Base-by-base conservation (phyloP, 1,140 invertebrate species). In the Panonychus citri region DNA sequence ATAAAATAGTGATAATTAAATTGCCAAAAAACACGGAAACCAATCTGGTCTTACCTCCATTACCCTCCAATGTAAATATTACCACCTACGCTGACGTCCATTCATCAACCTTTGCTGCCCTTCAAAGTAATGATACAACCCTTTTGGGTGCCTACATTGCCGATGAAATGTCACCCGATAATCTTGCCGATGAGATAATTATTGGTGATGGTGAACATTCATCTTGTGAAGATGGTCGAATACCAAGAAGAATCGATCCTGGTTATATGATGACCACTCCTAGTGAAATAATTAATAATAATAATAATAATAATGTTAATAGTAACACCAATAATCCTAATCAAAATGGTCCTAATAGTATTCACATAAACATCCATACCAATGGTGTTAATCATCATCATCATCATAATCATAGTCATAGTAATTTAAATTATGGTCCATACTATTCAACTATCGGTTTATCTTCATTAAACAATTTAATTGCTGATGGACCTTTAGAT, bases 381-480 rank as follows among this genome's bases (percentile, higher is more conserved):
- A 12, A 34, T 34, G 12, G 12, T 34, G 5, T 12, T 34, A 34
- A 12, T 12, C 5, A 34, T 12, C 5, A 34, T 12, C 5, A 34
- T 1, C 5, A 34, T 34, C 12, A 7, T 7, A 34, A 34, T 12
- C 12, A 0, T 34, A 34, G 30, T 34, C 5, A 34, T 34, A 34
- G 30, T 34, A 34, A 34, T 34, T 34, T 34, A 34, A 34, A 34
- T 34, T 34, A 34, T 34, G 43, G 43, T n/a, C 21, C 43, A 10
- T 19, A 46, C 7, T 19, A 21, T n/a, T 24, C 43, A 21, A 46
- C 43, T n/a, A n/a, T 24, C 10, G 19, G n/a, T 21, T 46, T 24
- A 46, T n/a, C 43, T 21, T 46, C 43, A 46, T 46, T 21, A 10
- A 73, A 60, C 64, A 80, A 13, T 71, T 65, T 19, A 54, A 51